Percentiles rank a stretch among this genome's conserved stretches.
phyloP scores from a whole-genome alignment of 1,140 invertebrate species.

The Alviniconcha marisindica region DNA sequence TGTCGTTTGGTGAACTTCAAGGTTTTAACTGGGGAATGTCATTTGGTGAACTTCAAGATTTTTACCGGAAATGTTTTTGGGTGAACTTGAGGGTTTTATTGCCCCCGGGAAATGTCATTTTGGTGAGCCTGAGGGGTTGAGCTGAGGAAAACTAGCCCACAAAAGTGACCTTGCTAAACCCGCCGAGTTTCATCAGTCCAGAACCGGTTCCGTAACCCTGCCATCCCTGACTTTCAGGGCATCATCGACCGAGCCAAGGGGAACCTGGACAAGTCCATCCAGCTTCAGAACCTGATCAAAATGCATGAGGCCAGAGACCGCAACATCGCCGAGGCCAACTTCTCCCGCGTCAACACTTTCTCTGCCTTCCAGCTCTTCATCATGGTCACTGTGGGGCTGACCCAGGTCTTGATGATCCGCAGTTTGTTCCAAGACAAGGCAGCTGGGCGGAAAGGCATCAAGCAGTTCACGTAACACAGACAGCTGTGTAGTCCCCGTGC shows the following conservation, averaged over 20 bases:
- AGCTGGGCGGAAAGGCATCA: neutral
- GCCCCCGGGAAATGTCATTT: no score
- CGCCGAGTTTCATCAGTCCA: no score
- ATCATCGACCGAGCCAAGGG: conserved; percentile 80
- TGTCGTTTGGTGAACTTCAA: no score
- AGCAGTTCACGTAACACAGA: conserved; percentile 27
- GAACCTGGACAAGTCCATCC: conserved; percentile 81
- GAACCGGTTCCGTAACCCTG: no score
- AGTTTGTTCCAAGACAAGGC: conserved; percentile 83
- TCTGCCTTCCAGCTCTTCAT: conserved; percentile 83
- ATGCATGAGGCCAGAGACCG: conserved; percentile 87
- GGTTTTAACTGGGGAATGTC: no score
- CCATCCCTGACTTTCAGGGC: no score
- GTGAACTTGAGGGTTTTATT: no score
- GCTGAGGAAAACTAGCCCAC: no score
- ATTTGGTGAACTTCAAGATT: no score
- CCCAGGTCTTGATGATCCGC: conserved; percentile 82
- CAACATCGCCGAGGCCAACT: conserved; percentile 87
- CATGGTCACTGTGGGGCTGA: conserved; percentile 83
- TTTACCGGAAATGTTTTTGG: no score
- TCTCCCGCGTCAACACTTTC: conserved; percentile 84
- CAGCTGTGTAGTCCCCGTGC: neutral
- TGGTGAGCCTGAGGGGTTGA: no score
- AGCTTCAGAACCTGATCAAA: conserved; percentile 84
- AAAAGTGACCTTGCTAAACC: no score